phyloP scores from a whole-genome alignment of 2,797 vertebrate genomes.

The Sparus aurata region DNA sequence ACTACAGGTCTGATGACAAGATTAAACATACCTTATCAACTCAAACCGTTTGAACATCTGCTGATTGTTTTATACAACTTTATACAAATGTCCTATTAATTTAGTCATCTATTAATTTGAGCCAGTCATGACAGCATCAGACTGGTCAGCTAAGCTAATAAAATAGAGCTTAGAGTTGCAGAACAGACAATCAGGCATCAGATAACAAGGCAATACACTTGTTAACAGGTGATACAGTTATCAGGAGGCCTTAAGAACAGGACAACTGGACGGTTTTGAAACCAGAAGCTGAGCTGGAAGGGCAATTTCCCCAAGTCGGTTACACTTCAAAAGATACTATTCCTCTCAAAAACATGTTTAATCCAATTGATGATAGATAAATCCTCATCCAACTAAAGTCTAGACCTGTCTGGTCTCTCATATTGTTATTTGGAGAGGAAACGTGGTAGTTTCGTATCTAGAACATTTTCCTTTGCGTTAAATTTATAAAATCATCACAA shows the following conservation, averaged over 20 bases:
- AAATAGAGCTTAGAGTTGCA: background rate
- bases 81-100: background rate
- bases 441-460: background rate
- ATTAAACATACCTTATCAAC: background rate
- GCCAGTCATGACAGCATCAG: background rate
- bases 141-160: background rate
- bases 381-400: too few species aligned
- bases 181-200: conserved; percentile 16
- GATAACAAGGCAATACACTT: conserved; percentile 40
- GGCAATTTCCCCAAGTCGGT: background rate
- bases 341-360: background rate
- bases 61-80: background rate
- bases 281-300: background rate
- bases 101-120: background rate
- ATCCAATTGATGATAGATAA: too few species aligned
- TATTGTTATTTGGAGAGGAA: background rate
- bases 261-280: background rate
- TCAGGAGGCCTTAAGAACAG: background rate
- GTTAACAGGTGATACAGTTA: conserved; percentile 7
- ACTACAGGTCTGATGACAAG: conserved; percentile 85
- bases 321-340: background rate
- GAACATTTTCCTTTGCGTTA: background rate
- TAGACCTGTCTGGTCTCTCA: background rate
- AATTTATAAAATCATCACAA: background rate
- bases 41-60: background rate